These are phyloP conservation scores for Steatocranus sp. DNA, from an alignment of 2,797 vertebrate genomes.

Conservation along the genomic window DNA sequence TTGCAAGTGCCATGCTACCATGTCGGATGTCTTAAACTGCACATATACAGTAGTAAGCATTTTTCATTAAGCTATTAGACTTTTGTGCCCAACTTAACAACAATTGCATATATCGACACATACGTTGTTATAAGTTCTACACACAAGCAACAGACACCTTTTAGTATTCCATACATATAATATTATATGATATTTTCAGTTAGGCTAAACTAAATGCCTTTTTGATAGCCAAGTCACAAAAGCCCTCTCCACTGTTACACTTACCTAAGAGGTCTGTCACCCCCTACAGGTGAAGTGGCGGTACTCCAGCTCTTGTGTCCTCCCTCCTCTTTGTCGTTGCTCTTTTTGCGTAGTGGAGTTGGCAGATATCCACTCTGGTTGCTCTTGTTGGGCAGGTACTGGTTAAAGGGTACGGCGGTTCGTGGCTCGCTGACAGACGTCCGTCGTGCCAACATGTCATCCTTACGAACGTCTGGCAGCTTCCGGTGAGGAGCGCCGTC, in stretches of 20 bases:
- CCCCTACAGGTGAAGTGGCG: constrained; percentile 85
- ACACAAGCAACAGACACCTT: not conserved
- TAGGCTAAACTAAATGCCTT: not conserved
- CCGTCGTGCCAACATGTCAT: constrained; percentile 92
- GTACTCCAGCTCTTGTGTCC: constrained; percentile 93
- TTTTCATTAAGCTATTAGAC: not conserved
- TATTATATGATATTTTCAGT: not conserved
- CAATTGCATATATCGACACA: not conserved
- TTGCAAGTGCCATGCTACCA: too few relatives aligned
- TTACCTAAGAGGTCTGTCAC: constrained; percentile 92
- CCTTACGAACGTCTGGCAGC: constrained; percentile 91
- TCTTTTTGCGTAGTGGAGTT: constrained; percentile 83
- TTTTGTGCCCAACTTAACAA: not conserved
- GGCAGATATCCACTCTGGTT: constrained; percentile 92
- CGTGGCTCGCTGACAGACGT: constrained; percentile 89
- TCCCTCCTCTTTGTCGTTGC: constrained; percentile 80
- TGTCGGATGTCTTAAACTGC: too few relatives aligned
- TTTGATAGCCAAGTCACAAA: not conserved
- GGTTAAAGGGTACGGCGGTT: constrained; percentile 93
- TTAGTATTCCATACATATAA: not conserved
- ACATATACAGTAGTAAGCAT: too few relatives aligned
- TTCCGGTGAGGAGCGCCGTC: constrained; percentile 88
- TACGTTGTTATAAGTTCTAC: not conserved
- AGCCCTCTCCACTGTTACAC: not conserved
- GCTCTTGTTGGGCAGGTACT: constrained; percentile 96